Evolutionary conservation across 2,113 vertebrate species (phyloP).

Genomic region (Okapia johnstoni): DNA sequence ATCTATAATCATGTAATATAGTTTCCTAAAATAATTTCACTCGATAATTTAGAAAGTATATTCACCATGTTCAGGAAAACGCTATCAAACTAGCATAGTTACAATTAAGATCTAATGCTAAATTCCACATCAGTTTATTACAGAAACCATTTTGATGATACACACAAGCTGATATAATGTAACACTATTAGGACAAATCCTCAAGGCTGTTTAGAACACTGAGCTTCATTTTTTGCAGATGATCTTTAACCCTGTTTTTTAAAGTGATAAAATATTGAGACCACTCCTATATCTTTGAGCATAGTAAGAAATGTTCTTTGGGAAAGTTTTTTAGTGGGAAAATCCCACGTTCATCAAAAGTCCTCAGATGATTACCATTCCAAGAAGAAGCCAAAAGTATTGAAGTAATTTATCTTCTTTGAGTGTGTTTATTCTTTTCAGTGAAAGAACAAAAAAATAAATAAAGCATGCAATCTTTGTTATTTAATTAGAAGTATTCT

Average conservation of each 20-base stretch:
- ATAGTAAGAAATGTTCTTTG: background rate
- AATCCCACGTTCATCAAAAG: background rate
- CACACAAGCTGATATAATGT: background rate
- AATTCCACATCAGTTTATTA: background rate
- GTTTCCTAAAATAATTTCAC: background rate
- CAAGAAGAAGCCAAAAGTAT: background rate
- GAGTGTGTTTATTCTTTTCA: background rate
- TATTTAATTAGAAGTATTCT: background rate
- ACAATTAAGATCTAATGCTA: background rate
- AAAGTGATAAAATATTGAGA: background rate
- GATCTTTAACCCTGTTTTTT: background rate
- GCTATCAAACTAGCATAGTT: background rate
- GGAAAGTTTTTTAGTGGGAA: background rate
- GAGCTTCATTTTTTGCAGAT: background rate
- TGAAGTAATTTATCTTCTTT: background rate
- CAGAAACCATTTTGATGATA: background rate
- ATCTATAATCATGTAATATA: background rate
- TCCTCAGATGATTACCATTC: background rate
- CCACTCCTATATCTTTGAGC: background rate
- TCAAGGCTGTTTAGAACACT: background rate
- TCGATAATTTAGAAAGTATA: background rate
- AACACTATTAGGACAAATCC: background rate
- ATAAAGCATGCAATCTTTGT: background rate
- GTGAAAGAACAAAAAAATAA: background rate
- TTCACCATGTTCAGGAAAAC: background rate